A percentile compares a stretch with the other conserved stretches of the same genome.
phyloP scores from a whole-genome alignment of 2,797 vertebrate genomes.

The Protonibea diacanthus region DNA sequence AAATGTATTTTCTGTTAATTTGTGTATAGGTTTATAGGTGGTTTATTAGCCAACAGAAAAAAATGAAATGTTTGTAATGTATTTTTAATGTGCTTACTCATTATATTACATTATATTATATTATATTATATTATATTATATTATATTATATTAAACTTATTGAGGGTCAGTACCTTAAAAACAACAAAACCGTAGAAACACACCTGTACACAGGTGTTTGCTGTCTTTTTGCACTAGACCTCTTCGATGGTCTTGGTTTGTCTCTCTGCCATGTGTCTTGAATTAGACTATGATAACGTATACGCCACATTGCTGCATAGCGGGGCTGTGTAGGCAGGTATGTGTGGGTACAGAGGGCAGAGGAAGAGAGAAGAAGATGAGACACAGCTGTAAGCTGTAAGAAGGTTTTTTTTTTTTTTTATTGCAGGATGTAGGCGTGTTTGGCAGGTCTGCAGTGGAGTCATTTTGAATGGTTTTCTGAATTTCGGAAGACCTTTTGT shows the following conservation, averaged over 20 bases:
- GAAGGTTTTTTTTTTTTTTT: constrained; percentile 39
- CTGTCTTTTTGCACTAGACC: constrained; percentile 9
- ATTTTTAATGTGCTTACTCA: constrained; percentile 37
- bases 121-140: not conserved
- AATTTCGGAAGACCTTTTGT: constrained; percentile 50
- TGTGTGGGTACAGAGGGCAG: constrained; percentile 65
- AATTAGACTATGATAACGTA: constrained; percentile 43
- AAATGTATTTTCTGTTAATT: constrained; percentile 22
- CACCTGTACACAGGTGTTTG: constrained; percentile 30
- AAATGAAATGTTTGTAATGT: constrained; percentile 25
- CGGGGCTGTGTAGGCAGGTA: constrained; percentile 66
- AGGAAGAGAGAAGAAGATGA: constrained; percentile 59
- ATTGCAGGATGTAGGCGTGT: constrained; percentile 62
- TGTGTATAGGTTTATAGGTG: constrained; percentile 10
- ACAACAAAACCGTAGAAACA: not conserved
- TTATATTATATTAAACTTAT: not conserved
- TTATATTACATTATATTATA: no score
- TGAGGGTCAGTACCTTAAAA: constrained; percentile 4
- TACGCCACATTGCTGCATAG: constrained; percentile 33
- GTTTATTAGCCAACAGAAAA: constrained; percentile 18
- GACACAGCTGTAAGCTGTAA: constrained; percentile 47
- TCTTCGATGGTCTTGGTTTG: constrained; percentile 20
- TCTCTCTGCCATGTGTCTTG: constrained; percentile 33
- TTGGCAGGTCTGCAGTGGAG: constrained; percentile 61
- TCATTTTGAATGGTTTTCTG: constrained; percentile 51